Evolutionary conservation across 2,888 invertebrate genomes (phyloP).

Genomic region (Chrysolina haemoptera): DNA sequence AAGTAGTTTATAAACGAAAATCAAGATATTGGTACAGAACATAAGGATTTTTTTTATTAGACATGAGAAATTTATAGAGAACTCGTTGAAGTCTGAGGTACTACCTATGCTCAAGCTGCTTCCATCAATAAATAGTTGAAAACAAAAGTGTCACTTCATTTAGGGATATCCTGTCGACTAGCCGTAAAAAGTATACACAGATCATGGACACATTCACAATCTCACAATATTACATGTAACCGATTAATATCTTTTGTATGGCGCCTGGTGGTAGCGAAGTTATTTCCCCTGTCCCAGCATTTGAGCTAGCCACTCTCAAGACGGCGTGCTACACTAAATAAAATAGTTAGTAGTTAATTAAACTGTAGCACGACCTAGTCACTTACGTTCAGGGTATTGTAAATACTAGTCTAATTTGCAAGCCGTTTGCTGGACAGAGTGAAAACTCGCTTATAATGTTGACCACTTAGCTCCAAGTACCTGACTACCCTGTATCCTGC

Average conservation of each 20-base stretch:
- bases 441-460: constrained; percentile 63
- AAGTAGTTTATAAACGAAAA: too few relatives aligned
- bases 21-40: too few relatives aligned
- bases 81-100: neutral
- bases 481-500: constrained; percentile 64
- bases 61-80: too few relatives aligned
- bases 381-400: constrained; percentile 70
- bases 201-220: constrained; percentile 42
- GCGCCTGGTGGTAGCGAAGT: constrained; percentile 60
- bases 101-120: neutral
- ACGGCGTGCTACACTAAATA: constrained; percentile 46
- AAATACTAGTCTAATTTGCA: constrained; percentile 70
- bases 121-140: neutral
- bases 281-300: constrained; percentile 53
- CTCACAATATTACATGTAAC: constrained; percentile 59
- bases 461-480: constrained; percentile 68
- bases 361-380: constrained; percentile 61
- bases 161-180: constrained; percentile 36
- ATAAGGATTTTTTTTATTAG: too few relatives aligned
- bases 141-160: constrained; percentile 20
- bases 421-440: constrained; percentile 66
- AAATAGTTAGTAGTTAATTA: constrained; percentile 51
- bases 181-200: constrained; percentile 8
- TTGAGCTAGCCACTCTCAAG: constrained; percentile 40
- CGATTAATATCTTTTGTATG: constrained; percentile 66